Evolutionary conservation across 2,113 vertebrate genomes (phyloP).

Genomic region (Rhegmatorhina hoffmannsi): DNA sequence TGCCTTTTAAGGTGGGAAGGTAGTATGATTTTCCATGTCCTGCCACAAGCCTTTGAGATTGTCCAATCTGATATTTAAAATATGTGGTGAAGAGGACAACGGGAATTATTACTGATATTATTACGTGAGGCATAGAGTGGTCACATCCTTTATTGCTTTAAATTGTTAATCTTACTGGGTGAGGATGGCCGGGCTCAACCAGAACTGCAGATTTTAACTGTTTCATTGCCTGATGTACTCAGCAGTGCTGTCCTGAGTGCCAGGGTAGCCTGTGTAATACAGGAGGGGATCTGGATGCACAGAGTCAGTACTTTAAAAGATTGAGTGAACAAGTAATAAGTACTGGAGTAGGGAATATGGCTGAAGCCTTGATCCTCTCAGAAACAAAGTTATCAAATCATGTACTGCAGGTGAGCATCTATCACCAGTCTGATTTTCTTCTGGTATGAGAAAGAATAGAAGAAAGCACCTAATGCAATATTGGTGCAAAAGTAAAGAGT

Average conservation of each 20-base stretch:
- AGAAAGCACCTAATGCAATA: background rate
- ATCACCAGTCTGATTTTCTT: background rate
- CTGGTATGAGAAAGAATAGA: background rate
- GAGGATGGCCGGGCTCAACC: background rate
- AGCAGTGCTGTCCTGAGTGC: background rate
- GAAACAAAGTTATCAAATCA: background rate
- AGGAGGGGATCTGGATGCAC: background rate
- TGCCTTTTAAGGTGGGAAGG: background rate
- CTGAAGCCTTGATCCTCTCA: background rate
- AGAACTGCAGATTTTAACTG: background rate
- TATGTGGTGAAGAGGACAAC: background rate
- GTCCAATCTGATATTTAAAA: background rate
- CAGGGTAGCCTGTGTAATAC: background rate
- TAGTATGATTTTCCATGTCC: background rate
- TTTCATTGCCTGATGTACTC: background rate
- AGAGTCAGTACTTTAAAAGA: background rate
- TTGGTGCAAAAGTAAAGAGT: background rate
- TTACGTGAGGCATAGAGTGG: background rate
- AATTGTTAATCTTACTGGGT: background rate
- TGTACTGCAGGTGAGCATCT: background rate
- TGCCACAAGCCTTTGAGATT: background rate
- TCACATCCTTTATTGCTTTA: background rate
- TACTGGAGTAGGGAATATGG: background rate
- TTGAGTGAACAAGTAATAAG: background rate
- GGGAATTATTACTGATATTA: background rate